Conservation (phyloP, 2,888 invertebrate species). For the Therioaphis trifolii region DNA sequence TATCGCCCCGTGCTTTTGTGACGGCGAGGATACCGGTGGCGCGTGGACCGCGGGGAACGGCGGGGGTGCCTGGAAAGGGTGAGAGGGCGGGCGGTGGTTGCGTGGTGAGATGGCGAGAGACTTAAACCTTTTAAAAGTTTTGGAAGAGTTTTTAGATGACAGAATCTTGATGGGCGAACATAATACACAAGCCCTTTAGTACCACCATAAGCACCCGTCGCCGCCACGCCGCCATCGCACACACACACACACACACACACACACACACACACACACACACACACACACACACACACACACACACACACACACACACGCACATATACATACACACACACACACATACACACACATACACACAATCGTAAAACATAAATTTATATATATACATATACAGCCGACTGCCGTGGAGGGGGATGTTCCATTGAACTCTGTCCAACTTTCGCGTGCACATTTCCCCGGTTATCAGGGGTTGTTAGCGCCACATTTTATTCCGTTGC, state of each 20-base stretch:
- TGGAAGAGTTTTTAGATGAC: conserved; percentile 46
- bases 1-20: conserved; percentile 25
- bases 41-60: neutral
- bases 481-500: conserved; percentile 14
- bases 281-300: too few relatives aligned
- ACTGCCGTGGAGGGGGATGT: neutral
- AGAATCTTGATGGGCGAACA: conserved; percentile 51
- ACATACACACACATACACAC: too few relatives aligned
- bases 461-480: conserved; percentile 3
- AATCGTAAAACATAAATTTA: too few relatives aligned
- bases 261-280: too few relatives aligned
- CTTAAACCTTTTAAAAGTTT: conserved; percentile 57
- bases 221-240: neutral
- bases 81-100: neutral
- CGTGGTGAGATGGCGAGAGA: neutral
- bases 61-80: too few relatives aligned
- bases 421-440: conserved; percentile 40
- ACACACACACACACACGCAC: too few relatives aligned
- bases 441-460: neutral
- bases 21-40: too few relatives aligned
- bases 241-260: too few relatives aligned
- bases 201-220: neutral
- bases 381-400: too few relatives aligned
- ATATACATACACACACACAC: too few relatives aligned
- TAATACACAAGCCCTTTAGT: conserved; percentile 29